Conservation (phyloP, 2,888 invertebrate species). For the Aspidapion aeneum region DNA sequence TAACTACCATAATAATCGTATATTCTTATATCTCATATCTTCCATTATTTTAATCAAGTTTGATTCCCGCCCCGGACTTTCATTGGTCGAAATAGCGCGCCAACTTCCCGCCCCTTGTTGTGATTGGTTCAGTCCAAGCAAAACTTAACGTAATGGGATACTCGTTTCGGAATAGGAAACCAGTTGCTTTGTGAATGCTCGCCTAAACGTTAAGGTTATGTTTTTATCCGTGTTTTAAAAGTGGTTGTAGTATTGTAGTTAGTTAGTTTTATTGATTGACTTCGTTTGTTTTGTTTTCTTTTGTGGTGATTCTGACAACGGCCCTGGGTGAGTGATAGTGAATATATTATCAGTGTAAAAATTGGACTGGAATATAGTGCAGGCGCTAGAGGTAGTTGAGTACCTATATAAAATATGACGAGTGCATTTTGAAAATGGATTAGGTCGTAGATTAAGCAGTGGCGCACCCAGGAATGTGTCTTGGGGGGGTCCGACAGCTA, state of each 20-base stretch:
- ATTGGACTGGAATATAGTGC: conserved; percentile 12
- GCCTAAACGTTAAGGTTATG: conserved; percentile 33
- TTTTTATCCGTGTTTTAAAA: conserved; percentile 12
- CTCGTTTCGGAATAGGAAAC: conserved; percentile 36
- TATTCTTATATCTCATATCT: conserved; percentile 45
- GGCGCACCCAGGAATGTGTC: too few species aligned
- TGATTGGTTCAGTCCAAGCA: conserved; percentile 38
- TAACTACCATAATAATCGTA: conserved; percentile 49
- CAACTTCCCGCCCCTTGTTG: conserved; percentile 25
- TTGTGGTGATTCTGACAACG: conserved; percentile 33
- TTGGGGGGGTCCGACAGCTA: too few species aligned
- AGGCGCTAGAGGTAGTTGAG: too few species aligned
- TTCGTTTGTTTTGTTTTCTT: conserved; percentile 31
- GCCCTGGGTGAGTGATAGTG: conserved; percentile 45
- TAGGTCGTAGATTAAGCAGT: too few species aligned
- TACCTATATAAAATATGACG: neutral
- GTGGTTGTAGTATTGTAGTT: conserved; percentile 4
- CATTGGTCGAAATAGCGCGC: conserved; percentile 34
- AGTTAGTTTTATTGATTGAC: conserved; percentile 27
- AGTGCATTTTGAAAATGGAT: too few species aligned
- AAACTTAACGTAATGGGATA: conserved; percentile 34
- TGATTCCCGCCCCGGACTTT: conserved; percentile 31
- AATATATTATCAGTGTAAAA: too few species aligned
- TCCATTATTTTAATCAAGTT: conserved; percentile 47
- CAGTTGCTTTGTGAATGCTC: conserved; percentile 45